Evolutionary conservation across 2,888 invertebrate species (phyloP), one percentile per base, ranked within the genome.

Genomic region (Phymatocera aterrima): DNA sequence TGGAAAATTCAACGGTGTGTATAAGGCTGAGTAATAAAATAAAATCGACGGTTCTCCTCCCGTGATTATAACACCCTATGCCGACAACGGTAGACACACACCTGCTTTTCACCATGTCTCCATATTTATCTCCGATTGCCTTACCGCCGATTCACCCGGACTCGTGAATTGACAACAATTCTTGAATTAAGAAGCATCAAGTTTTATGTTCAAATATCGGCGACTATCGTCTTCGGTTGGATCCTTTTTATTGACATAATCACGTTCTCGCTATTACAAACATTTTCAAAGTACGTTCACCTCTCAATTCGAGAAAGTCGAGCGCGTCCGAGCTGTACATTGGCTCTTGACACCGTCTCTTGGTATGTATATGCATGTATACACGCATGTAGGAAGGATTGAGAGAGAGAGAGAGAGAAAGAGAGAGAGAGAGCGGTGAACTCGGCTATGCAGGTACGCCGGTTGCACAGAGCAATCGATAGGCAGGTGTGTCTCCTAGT

Each of bases 231-330:
- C 61, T n/a, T n/a, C n/a, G n/a, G n/a, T n/a, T n/a, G n/a, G 34
- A 34, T 6, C 3, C 1, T 6, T 37, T 64, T 64, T n/a, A 37
- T 64, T 37, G 61, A 64, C 21, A 37, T 37, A 37, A 37, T 10
- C 0, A 37, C 31, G 60, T 31, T 3, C 2, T 6, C n/a, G n/a
- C n/a, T n/a, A n/a, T n/a, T 40, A 10, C 10, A 28, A 12, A 21
- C 28, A 10, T 37, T 60, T 60, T 21, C 34, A 21, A 64, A 34
- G 64, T 37, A 64, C 64, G 34, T 64, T 64, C 37, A 64, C 64
- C 64, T 64, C 37, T 64, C 64, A 40, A 37, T 64, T 64, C 37
- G 64, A 64, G 64, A 34, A 10, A 37, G 64, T 64, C 64, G 64
- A 40, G 10, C 64, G 10, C 64, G 21, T 34, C 64, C 18, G 37